phyloP scores from a whole-genome alignment of 2,797 vertebrate genomes.

The Coregonus sp. region DNA sequence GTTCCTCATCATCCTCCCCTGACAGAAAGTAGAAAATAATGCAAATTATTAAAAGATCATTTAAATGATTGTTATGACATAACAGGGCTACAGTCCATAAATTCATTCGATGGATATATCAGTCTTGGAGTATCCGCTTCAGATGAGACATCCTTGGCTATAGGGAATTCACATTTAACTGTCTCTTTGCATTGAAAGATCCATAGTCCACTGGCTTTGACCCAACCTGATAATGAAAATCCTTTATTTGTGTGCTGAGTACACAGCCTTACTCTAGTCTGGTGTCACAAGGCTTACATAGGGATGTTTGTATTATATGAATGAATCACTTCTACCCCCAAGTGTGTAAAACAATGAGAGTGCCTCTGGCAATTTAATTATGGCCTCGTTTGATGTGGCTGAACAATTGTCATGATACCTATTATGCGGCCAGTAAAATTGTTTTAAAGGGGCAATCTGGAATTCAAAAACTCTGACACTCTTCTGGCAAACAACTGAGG shows the following conservation, averaged over 20 bases:
- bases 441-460: too few relatives aligned
- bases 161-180: conserved; percentile 24
- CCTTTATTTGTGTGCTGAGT: neutral
- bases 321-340: neutral
- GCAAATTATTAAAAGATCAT: neutral
- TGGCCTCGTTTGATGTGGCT: too few relatives aligned
- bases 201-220: neutral
- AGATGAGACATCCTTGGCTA: conserved; percentile 34
- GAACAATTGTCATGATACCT: too few relatives aligned
- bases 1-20: neutral
- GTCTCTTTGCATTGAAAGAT: conserved; percentile 2
- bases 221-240: neutral
- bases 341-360: neutral
- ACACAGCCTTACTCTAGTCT: neutral
- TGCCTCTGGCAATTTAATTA: too few relatives aligned
- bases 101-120: neutral
- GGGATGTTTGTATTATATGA: neutral
- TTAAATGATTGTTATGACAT: neutral
- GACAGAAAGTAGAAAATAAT: neutral
- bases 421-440: too few relatives aligned
- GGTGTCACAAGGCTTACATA: neutral
- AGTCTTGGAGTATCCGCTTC: conserved; percentile 46
- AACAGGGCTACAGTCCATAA: neutral
- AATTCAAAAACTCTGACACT: too few relatives aligned
- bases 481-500: too few relatives aligned